A percentile compares a stretch with the other conserved stretches of the same genome.
Conservation (phyloP, 1,140 invertebrate species). For the Bombus polaris region DNA sequence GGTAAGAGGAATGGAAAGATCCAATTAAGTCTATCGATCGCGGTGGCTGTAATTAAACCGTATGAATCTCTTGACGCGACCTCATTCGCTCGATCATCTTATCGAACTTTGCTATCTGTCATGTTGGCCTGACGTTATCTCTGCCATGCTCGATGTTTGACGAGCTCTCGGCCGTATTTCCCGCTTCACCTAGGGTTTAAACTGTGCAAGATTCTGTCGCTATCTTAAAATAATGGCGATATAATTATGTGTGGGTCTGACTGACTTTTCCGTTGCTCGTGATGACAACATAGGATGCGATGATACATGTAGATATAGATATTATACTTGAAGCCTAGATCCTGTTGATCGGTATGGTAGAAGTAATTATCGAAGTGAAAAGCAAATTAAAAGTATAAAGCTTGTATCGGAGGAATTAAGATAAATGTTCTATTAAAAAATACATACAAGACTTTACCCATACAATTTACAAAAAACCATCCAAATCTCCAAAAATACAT, state of each 20-base stretch:
- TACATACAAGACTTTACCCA: too few relatives aligned
- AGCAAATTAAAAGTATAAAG: too few relatives aligned
- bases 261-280: background rate
- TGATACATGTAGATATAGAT: too few relatives aligned
- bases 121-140: background rate
- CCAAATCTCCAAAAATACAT: background rate
- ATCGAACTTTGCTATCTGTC: slow-evolving; percentile 34
- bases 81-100: slow-evolving; percentile 32
- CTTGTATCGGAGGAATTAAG: too few relatives aligned
- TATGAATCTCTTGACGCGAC: slow-evolving; percentile 43
- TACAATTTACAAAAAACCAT: background rate
- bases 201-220: too few relatives aligned
- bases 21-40: slow-evolving; percentile 59
- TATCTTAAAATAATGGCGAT: too few relatives aligned
- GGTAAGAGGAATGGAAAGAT: slow-evolving; percentile 34
- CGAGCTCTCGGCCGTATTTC: too few relatives aligned
- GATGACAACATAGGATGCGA: too few relatives aligned
- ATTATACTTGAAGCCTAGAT: background rate
- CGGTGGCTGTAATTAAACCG: slow-evolving; percentile 53
- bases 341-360: too few relatives aligned
- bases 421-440: accelerated
- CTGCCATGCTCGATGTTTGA: background rate
- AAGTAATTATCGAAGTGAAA: too few relatives aligned
- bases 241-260: too few relatives aligned
- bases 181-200: too few relatives aligned